Evolutionary conservation across 2,797 vertebrate species (phyloP).

Genomic region (Cirrhinus mrigala): DNA sequence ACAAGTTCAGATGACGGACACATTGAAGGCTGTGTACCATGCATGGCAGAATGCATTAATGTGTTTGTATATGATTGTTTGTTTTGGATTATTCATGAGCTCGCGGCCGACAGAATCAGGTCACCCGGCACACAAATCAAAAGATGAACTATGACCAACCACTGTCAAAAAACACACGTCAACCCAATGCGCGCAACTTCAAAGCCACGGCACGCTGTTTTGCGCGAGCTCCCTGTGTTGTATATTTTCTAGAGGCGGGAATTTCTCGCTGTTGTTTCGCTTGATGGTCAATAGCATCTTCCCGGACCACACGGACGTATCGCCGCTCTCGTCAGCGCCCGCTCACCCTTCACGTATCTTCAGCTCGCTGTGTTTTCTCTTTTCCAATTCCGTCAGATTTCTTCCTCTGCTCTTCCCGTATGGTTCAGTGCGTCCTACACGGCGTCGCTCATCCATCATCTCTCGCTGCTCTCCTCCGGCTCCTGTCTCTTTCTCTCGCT

Average conservation of each 20-base stretch:
- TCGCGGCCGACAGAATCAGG: constrained; percentile 42
- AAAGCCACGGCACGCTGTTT: neutral
- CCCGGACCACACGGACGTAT: constrained; percentile 32
- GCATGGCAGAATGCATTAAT: constrained; percentile 37
- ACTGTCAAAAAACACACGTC: constrained; percentile 10
- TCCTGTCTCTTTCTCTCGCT: constrained; percentile 56
- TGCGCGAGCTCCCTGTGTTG: neutral
- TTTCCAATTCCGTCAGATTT: constrained; percentile 49
- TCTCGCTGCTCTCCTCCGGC: constrained; percentile 28
- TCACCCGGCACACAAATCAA: constrained; percentile 33
- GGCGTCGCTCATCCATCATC: constrained; percentile 57
- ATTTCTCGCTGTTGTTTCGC: neutral
- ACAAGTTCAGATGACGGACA: constrained; percentile 23
- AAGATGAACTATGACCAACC: constrained; percentile 24
- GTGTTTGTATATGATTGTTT: constrained; percentile 49
- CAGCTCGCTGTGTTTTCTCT: constrained; percentile 31
- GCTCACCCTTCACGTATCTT: constrained; percentile 33
- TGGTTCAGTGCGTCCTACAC: constrained; percentile 50
- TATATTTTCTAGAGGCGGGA: constrained; percentile 15
- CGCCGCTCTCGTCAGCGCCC: neutral
- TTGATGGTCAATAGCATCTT: neutral
- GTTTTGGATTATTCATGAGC: constrained; percentile 41
- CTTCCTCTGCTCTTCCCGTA: constrained; percentile 49
- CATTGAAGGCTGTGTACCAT: constrained; percentile 11
- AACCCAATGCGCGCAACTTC: neutral